Evolutionary conservation across 2,797 vertebrate species (phyloP).

Genomic region (Poliocrania exsul): DNA sequence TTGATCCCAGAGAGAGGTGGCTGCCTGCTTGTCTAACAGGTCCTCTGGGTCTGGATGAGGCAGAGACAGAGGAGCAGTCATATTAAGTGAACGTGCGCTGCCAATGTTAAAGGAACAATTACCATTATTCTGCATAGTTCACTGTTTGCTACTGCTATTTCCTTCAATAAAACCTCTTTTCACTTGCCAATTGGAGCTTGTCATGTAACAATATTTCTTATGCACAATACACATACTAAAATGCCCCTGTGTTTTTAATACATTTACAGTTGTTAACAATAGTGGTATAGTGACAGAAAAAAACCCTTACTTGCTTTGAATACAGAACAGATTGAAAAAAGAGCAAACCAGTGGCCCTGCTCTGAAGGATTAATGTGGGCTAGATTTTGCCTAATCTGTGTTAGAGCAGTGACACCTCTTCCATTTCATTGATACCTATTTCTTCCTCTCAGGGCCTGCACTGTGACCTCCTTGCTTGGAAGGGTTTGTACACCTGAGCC

Average conservation of each 20-base stretch:
- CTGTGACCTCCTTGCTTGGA: neutral
- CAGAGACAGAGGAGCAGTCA: constrained; percentile 71
- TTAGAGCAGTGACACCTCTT: neutral
- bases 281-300: constrained; percentile 63
- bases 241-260: constrained; percentile 76
- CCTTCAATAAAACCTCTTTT: constrained; percentile 76
- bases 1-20: constrained; percentile 77
- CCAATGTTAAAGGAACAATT: constrained; percentile 74
- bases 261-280: constrained; percentile 74
- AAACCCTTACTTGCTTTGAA: constrained; percentile 60
- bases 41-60: constrained; percentile 74
- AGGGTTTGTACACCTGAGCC: neutral
- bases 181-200: constrained; percentile 75
- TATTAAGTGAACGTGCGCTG: constrained; percentile 65
- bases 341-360: neutral
- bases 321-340: constrained; percentile 36
- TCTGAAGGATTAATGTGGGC: constrained; percentile 31
- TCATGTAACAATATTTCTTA: constrained; percentile 76
- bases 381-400: constrained; percentile 28
- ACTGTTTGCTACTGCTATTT: constrained; percentile 74
- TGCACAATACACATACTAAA: constrained; percentile 73
- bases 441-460: neutral
- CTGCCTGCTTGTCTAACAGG: constrained; percentile 78
- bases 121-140: constrained; percentile 71
- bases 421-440: neutral